Base-by-base conservation (phyloP, 2,888 invertebrate genomes). In the Aplocera efformata region DNA sequence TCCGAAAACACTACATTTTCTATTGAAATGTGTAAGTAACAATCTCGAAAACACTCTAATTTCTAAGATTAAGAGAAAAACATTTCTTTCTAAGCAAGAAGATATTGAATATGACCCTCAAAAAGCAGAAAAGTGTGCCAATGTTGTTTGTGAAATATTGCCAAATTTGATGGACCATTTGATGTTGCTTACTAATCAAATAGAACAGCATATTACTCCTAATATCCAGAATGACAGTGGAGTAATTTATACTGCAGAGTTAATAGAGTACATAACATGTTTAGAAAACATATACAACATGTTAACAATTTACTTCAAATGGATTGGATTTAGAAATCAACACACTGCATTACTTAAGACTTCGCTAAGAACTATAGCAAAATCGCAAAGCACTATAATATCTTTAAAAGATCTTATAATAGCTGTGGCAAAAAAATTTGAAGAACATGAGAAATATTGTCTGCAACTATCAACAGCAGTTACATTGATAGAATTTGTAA, bases 291-390 rank as follows among this genome's bases (percentile, higher is more conserved):
- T 92, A 33, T 84, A 92, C 32, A 84, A 81, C 17, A 70, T 92
- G 29, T 70, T 90, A n/a, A 85, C 89, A 3, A 85, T 84, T 32
- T 90, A 90, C 57, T 92, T 92, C 44, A 90, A 90, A 62, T 91
- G 92, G 93, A 84, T 90, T 66, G 91, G 90, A 38, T 92, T 93
- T 60, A 81, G 79, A 47, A 90, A 84, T 57, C 80, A 77, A 23
- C 63, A 82, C 27, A 68, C 58, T 54, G 62, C 71, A 11, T 60
- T 88, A 42, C 55, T 88, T 1, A 81, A 79, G 52, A 73, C 60
- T 53, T 79, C 85, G 9, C 51, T 88, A 17, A 77, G 82, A 56
- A 72, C 78, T 43, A 59, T 90, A 24, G 71, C 77, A 38, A 68
- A 63, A 33, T 53, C 67, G 17, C 46, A 50, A 13, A 50, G 56